Conservation (phyloP, 2,888 invertebrate genomes). For the Drosophila seclusa region DNA sequence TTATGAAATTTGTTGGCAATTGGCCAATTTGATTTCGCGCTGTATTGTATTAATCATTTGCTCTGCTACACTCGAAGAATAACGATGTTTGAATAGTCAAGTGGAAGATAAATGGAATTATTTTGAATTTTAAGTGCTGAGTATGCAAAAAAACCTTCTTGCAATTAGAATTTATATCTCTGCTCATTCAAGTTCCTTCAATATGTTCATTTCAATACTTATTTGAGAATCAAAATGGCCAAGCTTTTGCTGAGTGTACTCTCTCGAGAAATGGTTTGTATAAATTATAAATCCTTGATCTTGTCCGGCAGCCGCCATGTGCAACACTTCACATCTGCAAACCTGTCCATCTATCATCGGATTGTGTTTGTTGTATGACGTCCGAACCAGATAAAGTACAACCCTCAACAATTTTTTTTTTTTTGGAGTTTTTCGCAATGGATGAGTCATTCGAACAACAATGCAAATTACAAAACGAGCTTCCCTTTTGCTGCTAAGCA, state of each 20-base stretch:
- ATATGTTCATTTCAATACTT: neutral
- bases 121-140: neutral
- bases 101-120: neutral
- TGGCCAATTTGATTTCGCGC: slow-evolving; percentile 49
- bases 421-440: neutral
- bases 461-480: slow-evolving; percentile 30
- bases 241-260: neutral
- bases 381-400: slow-evolving; percentile 14
- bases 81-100: neutral
- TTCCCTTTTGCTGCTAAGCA: slow-evolving; percentile 26
- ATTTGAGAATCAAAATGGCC: neutral
- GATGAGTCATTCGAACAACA: slow-evolving; percentile 39
- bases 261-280: slow-evolving; percentile 30
- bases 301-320: slow-evolving; percentile 65
- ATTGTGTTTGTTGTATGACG: slow-evolving; percentile 7
- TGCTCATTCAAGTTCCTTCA: neutral
- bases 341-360: slow-evolving; percentile 2
- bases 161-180: neutral
- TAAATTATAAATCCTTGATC: slow-evolving; percentile 66
- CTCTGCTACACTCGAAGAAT: neutral
- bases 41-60: slow-evolving; percentile 12
- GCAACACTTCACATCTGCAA: slow-evolving; percentile 51
- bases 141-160: neutral
- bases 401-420: slow-evolving; percentile 18
- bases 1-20: slow-evolving; percentile 61